Evolutionary conservation across 2,113 vertebrate species (phyloP).

Genomic region (Lethenteron reissneri): DNA sequence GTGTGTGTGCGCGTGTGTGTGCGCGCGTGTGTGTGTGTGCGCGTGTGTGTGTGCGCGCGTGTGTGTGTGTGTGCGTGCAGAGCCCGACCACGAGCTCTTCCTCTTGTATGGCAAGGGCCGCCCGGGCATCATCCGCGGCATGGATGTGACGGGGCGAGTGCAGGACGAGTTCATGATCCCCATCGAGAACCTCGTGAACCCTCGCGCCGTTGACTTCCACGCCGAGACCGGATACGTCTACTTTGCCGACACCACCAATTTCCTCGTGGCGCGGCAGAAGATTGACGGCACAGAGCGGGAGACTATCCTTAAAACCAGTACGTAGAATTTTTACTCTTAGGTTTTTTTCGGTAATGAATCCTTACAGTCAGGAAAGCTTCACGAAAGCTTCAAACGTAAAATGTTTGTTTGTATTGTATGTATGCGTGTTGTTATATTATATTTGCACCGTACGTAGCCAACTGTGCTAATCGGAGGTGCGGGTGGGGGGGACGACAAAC

Average conservation of each 20-base stretch:
- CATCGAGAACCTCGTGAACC: slow-evolving; percentile 1
- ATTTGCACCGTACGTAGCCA: too few species aligned
- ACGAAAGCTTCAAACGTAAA: background rate
- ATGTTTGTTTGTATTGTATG: background rate
- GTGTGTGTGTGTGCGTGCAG: background rate
- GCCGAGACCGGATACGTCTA: background rate
- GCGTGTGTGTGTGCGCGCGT: too few species aligned
- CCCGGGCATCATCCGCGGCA: slow-evolving; percentile 2
- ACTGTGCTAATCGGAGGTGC: too few species aligned
- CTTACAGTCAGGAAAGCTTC: too few species aligned
- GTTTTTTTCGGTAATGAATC: too few species aligned
- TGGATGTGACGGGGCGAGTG: slow-evolving; percentile 1
- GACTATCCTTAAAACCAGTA: background rate
- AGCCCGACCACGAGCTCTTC: slow-evolving; percentile 5
- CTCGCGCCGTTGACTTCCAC: slow-evolving; percentile 1
- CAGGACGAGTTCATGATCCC: slow-evolving; percentile 2
- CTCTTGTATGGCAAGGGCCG: slow-evolving; percentile 5
- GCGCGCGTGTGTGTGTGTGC: too few species aligned
- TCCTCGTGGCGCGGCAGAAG: background rate
- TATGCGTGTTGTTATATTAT: too few species aligned
- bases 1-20: too few species aligned
- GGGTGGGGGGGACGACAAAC: too few species aligned
- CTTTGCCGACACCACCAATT: slow-evolving; percentile 3
- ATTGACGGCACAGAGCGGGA: slow-evolving; percentile 3
- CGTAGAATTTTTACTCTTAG: background rate